phyloP scores from a whole-genome alignment of 2,113 vertebrate species.

The Pseudopodoces humilis region DNA sequence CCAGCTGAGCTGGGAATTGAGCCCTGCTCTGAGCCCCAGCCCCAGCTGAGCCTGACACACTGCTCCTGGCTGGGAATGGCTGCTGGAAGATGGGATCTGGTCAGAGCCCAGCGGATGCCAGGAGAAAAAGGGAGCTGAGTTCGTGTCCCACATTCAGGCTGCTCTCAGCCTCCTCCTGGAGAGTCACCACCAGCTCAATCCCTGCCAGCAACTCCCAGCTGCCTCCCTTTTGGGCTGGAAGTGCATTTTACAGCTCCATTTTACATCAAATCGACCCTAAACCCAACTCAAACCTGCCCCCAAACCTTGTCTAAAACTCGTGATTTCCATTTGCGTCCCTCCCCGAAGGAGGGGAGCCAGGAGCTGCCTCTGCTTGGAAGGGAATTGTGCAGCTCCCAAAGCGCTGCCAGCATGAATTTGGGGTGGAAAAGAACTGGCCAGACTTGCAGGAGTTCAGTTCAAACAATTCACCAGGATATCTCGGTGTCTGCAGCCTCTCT shows the following conservation, averaged over 20 bases:
- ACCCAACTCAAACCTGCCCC: background rate
- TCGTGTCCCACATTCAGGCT: background rate
- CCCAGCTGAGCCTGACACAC: background rate
- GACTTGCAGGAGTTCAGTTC: background rate
- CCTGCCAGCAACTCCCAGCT: background rate
- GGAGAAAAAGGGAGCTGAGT: background rate
- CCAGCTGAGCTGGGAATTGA: background rate
- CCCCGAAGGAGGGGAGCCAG: background rate
- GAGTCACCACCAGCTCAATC: background rate
- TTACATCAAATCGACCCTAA: background rate
- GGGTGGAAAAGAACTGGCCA: background rate
- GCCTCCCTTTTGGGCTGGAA: background rate
- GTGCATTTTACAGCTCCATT: background rate
- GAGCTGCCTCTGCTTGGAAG: background rate
- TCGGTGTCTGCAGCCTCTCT: background rate
- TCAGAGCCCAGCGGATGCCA: background rate
- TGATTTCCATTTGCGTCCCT: background rate
- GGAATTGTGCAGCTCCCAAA: background rate
- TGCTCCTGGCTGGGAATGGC: rapidly evolving
- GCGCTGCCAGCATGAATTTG: background rate
- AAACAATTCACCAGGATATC: background rate
- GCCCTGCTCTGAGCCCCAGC: rapidly evolving
- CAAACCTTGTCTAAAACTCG: background rate
- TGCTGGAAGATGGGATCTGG: background rate
- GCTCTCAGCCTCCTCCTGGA: background rate